Evolutionary conservation across 92 coral and sea anemone species (phyloP).

Genomic region (Pocillopora grandis): DNA sequence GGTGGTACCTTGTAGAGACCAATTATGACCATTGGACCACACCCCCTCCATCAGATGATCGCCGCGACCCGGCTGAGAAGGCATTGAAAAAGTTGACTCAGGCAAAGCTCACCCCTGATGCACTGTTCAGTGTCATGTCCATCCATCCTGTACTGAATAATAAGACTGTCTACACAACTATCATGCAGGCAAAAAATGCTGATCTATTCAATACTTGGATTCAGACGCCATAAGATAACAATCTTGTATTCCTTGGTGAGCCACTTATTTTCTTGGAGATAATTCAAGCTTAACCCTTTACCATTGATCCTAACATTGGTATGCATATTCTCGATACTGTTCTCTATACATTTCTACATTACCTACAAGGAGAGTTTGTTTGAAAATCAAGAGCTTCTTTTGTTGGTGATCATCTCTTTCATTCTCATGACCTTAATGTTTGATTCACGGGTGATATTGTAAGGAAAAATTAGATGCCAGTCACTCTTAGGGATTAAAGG

Average conservation of each 20-base stretch:
- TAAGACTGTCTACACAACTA: constrained; percentile 70
- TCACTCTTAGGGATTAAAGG: too few relatives aligned
- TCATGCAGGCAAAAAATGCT: constrained; percentile 81
- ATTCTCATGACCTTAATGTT: too few relatives aligned
- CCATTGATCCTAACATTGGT: not conserved
- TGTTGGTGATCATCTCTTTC: too few relatives aligned
- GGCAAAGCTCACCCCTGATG: constrained; percentile 52
- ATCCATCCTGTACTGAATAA: constrained; percentile 66
- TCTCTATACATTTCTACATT: too few relatives aligned
- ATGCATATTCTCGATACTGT: too few relatives aligned
- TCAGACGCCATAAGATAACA: constrained; percentile 31
- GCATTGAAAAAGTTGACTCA: constrained; percentile 75
- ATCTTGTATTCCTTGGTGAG: not conserved
- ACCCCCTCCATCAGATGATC: constrained; percentile 87
- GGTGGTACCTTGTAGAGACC: constrained; percentile 96
- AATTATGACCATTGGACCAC: constrained; percentile 96
- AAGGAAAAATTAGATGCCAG: too few relatives aligned
- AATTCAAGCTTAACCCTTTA: not conserved
- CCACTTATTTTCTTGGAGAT: not conserved
- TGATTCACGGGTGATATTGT: too few relatives aligned
- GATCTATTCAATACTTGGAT: constrained; percentile 84
- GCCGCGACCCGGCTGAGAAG: constrained; percentile 79
- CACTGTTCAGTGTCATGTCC: constrained; percentile 75
- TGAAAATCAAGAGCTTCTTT: too few relatives aligned
- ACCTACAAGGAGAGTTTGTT: too few relatives aligned